Evolutionary conservation across 2,113 vertebrate genomes (phyloP).

Genomic region (Passer domesticus): DNA sequence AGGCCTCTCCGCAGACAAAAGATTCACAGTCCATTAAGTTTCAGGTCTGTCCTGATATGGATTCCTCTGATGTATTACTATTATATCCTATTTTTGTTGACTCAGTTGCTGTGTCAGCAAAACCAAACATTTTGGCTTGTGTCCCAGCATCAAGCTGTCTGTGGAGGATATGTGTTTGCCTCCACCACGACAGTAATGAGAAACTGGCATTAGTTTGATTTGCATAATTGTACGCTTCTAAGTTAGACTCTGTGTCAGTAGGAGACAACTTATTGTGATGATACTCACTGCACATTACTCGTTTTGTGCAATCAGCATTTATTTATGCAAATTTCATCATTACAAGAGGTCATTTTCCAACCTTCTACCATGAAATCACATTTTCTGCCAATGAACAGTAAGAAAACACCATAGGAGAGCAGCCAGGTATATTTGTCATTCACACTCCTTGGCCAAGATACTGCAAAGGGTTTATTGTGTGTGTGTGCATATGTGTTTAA

Average conservation of each 20-base stretch:
- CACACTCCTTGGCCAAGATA: constrained; percentile 59
- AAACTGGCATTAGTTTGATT: constrained; percentile 94
- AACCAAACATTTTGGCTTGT: constrained; percentile 84
- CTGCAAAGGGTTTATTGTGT: constrained; percentile 18
- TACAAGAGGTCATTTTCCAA: constrained; percentile 95
- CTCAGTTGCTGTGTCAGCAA: constrained; percentile 94
- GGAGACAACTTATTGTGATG: constrained; percentile 91
- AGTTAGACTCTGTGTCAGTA: constrained; percentile 89
- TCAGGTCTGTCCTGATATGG: constrained; percentile 78
- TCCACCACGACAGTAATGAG: constrained; percentile 92
- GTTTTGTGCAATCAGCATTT: constrained; percentile 95
- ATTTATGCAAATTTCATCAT: constrained; percentile 95
- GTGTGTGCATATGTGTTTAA: constrained; percentile 42
- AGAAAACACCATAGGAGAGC: constrained; percentile 68
- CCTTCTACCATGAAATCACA: constrained; percentile 90
- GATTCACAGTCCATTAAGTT: constrained; percentile 83
- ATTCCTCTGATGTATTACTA: constrained; percentile 85
- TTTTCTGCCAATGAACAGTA: constrained; percentile 79
- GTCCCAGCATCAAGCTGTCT: constrained; percentile 89
- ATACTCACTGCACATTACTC: constrained; percentile 84
- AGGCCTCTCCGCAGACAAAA: constrained; percentile 68
- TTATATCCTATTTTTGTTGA: constrained; percentile 89
- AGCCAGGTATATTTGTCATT: constrained; percentile 66
- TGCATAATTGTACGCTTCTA: constrained; percentile 93
- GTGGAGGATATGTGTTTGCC: constrained; percentile 86